Evolutionary conservation across 2,113 vertebrate genomes (phyloP).

Genomic region (Antennarius striatus): DNA sequence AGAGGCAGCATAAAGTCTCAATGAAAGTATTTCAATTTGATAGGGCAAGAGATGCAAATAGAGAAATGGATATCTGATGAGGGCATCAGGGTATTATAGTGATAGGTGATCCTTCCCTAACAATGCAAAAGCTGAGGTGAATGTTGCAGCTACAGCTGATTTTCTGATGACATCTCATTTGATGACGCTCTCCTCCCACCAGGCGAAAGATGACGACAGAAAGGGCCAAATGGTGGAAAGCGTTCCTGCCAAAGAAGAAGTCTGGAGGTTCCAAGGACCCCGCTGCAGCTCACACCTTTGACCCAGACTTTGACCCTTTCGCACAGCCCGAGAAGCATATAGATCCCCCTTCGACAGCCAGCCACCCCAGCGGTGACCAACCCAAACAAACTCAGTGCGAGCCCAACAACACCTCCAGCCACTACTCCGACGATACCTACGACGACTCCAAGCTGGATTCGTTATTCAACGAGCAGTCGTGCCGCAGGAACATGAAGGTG

Average conservation of each 20-base stretch:
- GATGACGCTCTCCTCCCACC: slow-evolving; percentile 13
- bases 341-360: neutral
- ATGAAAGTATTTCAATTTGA: too few species aligned
- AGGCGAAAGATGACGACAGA: slow-evolving; percentile 75
- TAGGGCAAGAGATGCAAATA: too few species aligned
- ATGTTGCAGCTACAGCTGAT: neutral
- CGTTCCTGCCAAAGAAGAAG: slow-evolving; percentile 74
- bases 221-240: slow-evolving; percentile 76
- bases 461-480: slow-evolving; percentile 79
- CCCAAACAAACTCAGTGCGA: slow-evolving; percentile 37
- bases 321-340: slow-evolving; percentile 40
- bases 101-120: too few species aligned
- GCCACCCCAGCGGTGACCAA: slow-evolving; percentile 16
- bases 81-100: too few species aligned
- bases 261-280: slow-evolving; percentile 27
- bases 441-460: slow-evolving; percentile 76
- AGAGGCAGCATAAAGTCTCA: too few species aligned
- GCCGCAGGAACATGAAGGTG: slow-evolving; percentile 87
- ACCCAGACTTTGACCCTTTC: slow-evolving; percentile 65
- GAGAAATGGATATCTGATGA: too few species aligned
- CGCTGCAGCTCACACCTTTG: neutral
- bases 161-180: neutral
- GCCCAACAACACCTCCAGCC: slow-evolving; percentile 49
- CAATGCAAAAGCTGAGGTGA: neutral
- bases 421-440: slow-evolving; percentile 60